These are phyloP conservation scores for Fregetta grallaria DNA, from an alignment of 2,113 vertebrate genomes.

Conservation along the genomic window DNA sequence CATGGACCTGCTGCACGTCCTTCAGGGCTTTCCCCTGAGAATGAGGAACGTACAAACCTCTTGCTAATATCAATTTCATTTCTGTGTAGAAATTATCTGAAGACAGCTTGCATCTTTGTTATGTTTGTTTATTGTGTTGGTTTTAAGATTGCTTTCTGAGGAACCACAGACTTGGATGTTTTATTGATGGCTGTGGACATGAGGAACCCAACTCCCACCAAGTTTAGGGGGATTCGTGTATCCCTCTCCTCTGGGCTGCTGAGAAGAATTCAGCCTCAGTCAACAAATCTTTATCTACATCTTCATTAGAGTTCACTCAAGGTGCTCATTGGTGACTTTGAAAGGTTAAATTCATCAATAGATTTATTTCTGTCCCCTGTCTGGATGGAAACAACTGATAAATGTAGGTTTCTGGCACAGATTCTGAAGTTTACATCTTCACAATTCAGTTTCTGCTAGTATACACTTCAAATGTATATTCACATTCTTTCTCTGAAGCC, in stretches of 20 bases:
- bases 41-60: not conserved
- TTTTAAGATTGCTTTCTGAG: not conserved
- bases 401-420: not conserved
- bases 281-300: not conserved
- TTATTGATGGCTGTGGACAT: not conserved
- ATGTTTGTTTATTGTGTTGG: not conserved
- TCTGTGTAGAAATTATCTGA: not conserved
- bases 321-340: not conserved
- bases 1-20: not conserved
- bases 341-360: not conserved
- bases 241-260: not conserved
- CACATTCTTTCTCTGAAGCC: not conserved
- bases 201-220: not conserved
- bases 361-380: not conserved
- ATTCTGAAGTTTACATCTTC: not conserved
- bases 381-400: not conserved
- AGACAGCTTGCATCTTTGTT: not conserved
- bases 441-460: not conserved
- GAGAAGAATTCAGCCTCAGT: not conserved
- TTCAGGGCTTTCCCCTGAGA: not conserved
- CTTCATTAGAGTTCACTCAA: not conserved
- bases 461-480: not conserved
- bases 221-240: not conserved
- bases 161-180: not conserved
- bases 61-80: not conserved